Evolutionary conservation across 2,888 invertebrate genomes (phyloP).

Genomic region (Tricholauxania praeusta): DNA sequence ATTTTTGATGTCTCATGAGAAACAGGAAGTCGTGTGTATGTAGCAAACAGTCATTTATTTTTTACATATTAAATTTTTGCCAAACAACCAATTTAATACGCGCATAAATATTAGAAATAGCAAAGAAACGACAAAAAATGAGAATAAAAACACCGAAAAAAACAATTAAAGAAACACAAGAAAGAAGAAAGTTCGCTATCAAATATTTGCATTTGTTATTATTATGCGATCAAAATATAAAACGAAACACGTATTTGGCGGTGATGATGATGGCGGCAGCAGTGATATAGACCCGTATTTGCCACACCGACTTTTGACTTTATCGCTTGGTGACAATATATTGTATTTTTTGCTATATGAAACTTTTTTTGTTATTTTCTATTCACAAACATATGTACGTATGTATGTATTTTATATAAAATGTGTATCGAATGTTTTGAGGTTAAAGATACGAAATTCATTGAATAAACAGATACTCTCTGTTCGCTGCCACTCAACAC

Average conservation of each 20-base stretch:
- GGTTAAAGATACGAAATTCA: constrained; percentile 13
- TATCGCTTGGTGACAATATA: constrained; percentile 34
- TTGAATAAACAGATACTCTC: background rate
- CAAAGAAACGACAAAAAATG: too few species aligned
- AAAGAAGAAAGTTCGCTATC: background rate
- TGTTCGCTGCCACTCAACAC: background rate
- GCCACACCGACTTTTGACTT: constrained; percentile 41
- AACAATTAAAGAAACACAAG: background rate
- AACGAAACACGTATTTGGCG: too few species aligned
- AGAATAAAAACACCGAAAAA: background rate
- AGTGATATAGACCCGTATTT: too few species aligned
- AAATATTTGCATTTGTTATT: constrained; percentile 24
- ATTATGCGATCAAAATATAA: constrained; percentile 10
- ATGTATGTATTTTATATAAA: constrained; percentile 21
- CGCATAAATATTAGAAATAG: too few species aligned
- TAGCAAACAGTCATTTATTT: too few species aligned
- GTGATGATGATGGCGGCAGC: too few species aligned
- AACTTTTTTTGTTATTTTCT: constrained; percentile 26
- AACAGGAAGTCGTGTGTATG: too few species aligned
- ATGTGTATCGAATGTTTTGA: constrained; percentile 24
- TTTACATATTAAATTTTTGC: too few species aligned
- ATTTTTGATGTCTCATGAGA: too few species aligned
- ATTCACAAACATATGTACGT: constrained; percentile 1
- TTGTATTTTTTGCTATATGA: constrained; percentile 26
- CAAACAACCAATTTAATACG: too few species aligned